Conservation (phyloP, 2,113 vertebrate species). For the Chauna torquata region DNA sequence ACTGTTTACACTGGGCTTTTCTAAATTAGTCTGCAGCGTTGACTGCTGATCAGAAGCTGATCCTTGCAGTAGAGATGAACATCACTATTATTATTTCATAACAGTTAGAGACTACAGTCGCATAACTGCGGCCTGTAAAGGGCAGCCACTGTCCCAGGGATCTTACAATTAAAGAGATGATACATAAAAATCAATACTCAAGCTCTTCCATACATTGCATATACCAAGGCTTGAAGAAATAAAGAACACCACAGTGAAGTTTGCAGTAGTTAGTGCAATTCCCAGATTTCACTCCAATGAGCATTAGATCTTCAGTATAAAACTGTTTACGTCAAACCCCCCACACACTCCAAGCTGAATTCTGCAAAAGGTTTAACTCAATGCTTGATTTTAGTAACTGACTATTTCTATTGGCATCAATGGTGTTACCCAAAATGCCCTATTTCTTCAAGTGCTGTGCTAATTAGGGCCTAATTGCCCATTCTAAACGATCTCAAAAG, state of each 20-base stretch:
- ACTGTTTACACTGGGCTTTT: slow-evolving; percentile 11
- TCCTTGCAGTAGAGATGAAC: neutral
- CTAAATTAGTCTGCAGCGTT: neutral
- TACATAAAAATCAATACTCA: neutral
- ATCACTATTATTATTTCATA: neutral
- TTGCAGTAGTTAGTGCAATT: neutral
- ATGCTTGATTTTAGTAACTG: neutral
- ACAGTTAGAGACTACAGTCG: neutral
- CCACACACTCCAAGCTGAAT: neutral
- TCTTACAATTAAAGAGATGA: neutral
- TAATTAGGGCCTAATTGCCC: slow-evolving; percentile 19
- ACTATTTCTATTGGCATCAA: neutral
- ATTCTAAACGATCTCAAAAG: slow-evolving; percentile 23
- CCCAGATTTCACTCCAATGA: neutral
- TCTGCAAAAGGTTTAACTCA: neutral
- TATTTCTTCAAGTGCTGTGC: neutral
- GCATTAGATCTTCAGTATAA: neutral
- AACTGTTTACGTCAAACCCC: neutral
- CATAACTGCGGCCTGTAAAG: neutral
- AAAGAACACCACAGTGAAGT: neutral
- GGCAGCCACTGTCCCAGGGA: neutral
- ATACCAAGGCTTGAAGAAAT: neutral
- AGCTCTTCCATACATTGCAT: neutral
- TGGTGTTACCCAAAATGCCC: neutral
- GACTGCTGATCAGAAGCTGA: slow-evolving; percentile 4